These are phyloP conservation scores for Colostygia pectinataria DNA, from an alignment of 2,888 invertebrate species.

Conservation along the genomic window DNA sequence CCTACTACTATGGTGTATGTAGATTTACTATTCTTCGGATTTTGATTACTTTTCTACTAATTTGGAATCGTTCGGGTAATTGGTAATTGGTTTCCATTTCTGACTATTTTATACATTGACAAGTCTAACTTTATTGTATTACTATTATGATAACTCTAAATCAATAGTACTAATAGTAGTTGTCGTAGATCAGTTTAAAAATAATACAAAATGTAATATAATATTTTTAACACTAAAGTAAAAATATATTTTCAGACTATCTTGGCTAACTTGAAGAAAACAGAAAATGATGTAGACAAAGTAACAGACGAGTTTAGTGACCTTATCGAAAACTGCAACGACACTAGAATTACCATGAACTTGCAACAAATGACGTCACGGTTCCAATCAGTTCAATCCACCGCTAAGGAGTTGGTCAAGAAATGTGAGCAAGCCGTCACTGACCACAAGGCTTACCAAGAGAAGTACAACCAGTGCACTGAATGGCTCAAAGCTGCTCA, in stretches of 20 bases:
- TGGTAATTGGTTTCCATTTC: constrained; percentile 51
- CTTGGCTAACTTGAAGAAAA: constrained; percentile 89
- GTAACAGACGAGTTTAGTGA: constrained; percentile 93
- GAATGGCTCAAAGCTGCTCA: constrained; percentile 91
- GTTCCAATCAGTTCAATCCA: constrained; percentile 94
- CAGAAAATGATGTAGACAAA: constrained; percentile 93
- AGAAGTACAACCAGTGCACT: constrained; percentile 92
- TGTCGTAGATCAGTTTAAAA: constrained; percentile 73
- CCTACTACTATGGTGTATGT: constrained; percentile 30
- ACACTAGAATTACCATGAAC: constrained; percentile 92
- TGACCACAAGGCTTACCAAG: constrained; percentile 90
- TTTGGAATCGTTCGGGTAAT: constrained; percentile 43
- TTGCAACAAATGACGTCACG: constrained; percentile 95
- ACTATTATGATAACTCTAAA: constrained; percentile 35
- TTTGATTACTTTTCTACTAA: constrained; percentile 47
- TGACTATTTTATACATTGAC: constrained; percentile 31
- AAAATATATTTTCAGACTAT: constrained; percentile 83
- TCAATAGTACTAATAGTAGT: constrained; percentile 69
- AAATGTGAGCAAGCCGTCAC: constrained; percentile 94
- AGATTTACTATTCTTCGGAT: constrained; percentile 24
- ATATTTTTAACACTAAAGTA: constrained; percentile 7
- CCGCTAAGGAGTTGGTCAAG: constrained; percentile 94
- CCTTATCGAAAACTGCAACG: constrained; percentile 92
- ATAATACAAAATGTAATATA: constrained; percentile 23
- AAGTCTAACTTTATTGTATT: constrained; percentile 11